Percentiles rank a stretch among this genome's conserved stretches.
Conservation (phyloP, 2,113 vertebrate species). For the Leptodactylus fuscus region DNA sequence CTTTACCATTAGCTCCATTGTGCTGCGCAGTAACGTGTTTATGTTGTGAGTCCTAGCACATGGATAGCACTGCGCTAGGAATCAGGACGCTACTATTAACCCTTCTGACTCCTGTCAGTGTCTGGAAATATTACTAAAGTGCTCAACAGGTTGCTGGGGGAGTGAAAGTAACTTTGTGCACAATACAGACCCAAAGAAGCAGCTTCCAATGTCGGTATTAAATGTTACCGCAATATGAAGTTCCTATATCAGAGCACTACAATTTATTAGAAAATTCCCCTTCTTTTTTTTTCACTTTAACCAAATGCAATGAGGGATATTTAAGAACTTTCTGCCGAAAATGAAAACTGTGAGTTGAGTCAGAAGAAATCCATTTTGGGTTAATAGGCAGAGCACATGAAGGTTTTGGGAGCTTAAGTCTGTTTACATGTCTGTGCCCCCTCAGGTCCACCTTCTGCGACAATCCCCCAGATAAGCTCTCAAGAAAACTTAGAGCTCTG, state of each 20-base stretch:
- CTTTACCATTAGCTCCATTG: conserved; percentile 1
- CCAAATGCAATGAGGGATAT: no score
- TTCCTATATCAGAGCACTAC: background rate
- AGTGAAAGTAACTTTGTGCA: background rate
- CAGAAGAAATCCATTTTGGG: background rate
- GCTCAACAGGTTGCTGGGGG: background rate
- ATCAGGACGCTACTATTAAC: background rate
- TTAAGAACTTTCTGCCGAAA: no score
- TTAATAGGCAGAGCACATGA: no score
- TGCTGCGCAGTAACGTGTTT: background rate
- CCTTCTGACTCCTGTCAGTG: background rate
- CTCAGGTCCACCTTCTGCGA: no score
- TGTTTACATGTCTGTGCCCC: no score
- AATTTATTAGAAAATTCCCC: background rate
- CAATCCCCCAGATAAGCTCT: no score
- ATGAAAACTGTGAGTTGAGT: background rate
- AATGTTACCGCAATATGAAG: no score
- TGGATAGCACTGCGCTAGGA: background rate
- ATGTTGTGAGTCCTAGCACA: conserved; percentile 17
- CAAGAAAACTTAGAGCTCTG: no score
- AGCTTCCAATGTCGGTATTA: no score
- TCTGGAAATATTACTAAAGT: background rate
- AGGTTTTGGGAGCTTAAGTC: no score
- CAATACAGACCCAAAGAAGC: no score
- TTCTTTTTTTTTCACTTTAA: no score